Evolutionary conservation across 2,113 vertebrate genomes (phyloP), one percentile per base, ranked within the genome.

Genomic region (Ancistrus triradiatus): DNA sequence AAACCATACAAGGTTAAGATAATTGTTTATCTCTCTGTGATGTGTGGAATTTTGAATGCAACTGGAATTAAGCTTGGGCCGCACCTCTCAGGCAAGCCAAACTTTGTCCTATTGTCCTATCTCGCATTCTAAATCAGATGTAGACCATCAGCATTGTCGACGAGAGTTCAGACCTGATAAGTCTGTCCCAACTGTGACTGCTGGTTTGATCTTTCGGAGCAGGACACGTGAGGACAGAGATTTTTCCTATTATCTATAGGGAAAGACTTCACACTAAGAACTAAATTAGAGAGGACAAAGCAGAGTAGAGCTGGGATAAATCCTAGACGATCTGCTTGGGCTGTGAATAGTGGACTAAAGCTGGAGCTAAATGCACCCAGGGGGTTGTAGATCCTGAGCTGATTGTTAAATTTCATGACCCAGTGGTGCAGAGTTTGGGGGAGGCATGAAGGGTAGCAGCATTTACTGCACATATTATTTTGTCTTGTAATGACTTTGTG

Each of bases 391-490:
- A 60, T 64, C 43, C 55, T 59, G 28, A 65, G 60, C 50, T 65
- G 66, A 68, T 68, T 71, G 65, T 64, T 67, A 68, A 75, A 71
- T 71, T 71, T 75, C 59, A 71, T 68, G 59, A 74, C 48, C 53
- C 59, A 40, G 15, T 68, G 60, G 59, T 71, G 64, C 64, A 64
- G 55, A 64, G 25, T 63, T 66, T 50, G 28, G 42, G 38, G 31
- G 15, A 21, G 33, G 61, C 31, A 56, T 14, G 24, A 18, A 37
- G 33, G 37, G 14, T 14, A n/a, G 65, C 22, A 42, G 25, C 2
- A 6, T 48, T 50, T 61, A 22, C n/a, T 47, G 48, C 5, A 17
- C 57, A 56, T 60, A 60, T n/a, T n/a, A n/a, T 57, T 63, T 63
- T 31, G 24, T 14, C 35, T 56, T 62, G 13, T 50, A 58, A 69